Evolutionary conservation across 2,888 invertebrate species (phyloP), one percentile per base, ranked within the genome.

Genomic region (Pterostichus madidus): DNA sequence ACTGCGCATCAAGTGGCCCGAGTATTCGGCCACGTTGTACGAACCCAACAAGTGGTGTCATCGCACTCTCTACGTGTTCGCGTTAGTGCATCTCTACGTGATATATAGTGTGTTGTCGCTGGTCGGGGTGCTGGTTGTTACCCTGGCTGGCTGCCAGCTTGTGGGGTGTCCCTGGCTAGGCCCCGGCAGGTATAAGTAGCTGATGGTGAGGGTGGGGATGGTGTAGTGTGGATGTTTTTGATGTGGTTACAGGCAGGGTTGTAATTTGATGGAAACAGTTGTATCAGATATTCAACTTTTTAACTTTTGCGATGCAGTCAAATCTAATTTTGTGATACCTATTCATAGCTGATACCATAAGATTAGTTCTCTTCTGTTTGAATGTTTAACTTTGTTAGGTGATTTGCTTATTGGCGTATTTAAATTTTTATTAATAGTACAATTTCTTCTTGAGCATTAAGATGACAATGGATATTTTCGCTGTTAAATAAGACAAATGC

Each of bases 21-120:
- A 94, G 86, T 96, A 93, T 89, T 91, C 93, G 0, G 94, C 94
- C 0, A 93, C 93, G 0, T 90, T 95, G 39, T 95, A 94, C 89
- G 94, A 95, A 84, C 96, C 96, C 0, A 94, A 95, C 89, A 92
- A 93, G 85, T 96, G 96, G 95, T 96, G 96, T 87, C 93, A 95
- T 87, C 92, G 93, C 85, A 94, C 94, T 0, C 92, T 96, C 35
- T 96, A 96, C 89, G 92, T 95, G 86, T 96, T 96, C 88, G 92
- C 95, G 0, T 87, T 96, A 83, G 93, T 94, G 52, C 96, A 96
- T 87, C 92, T 96, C 0, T 92, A 92, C 82, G 92, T 95, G 31
- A 92, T 94, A 59, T 96, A 96, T 91, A 92, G 92, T 0, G 91
- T 94, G 5, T 86, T 94, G 11, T 91, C 91, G 0, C 87, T 93